Evolutionary conservation across 2,888 invertebrate genomes (phyloP).

Genomic region (Onthophagus sagittarius): DNA sequence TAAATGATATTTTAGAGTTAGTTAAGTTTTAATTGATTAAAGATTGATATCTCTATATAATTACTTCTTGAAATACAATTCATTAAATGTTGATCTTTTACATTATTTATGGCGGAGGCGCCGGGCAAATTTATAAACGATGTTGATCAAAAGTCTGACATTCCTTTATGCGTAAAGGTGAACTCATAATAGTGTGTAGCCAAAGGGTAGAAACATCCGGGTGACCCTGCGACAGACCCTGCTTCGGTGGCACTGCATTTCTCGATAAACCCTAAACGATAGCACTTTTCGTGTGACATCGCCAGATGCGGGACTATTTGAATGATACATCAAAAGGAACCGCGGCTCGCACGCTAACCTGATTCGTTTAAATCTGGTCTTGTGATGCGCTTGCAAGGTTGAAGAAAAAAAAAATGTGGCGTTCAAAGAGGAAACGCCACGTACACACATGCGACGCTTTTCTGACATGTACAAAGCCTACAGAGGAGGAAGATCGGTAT

Average conservation of each 20-base stretch:
- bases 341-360: neutral
- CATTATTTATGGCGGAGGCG: neutral
- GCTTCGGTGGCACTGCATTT: neutral
- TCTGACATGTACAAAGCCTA: neutral
- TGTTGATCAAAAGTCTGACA: neutral
- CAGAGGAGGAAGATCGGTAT: neutral
- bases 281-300: constrained; percentile 11
- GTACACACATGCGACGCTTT: neutral
- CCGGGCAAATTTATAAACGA: neutral
- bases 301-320: constrained; percentile 9
- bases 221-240: neutral
- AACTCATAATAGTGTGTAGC: neutral
- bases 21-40: too few species aligned
- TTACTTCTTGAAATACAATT: too few species aligned
- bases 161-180: neutral
- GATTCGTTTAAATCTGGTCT: neutral
- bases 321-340: constrained; percentile 11
- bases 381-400: neutral
- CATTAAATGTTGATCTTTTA: too few species aligned
- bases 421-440: neutral
- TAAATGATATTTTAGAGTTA: too few species aligned
- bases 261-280: constrained; percentile 10
- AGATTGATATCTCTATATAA: too few species aligned
- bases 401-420: neutral
- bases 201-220: neutral